A percentile compares a stretch with the other conserved stretches of the same genome.
Evolutionary conservation across 2,113 vertebrate genomes (phyloP).

Genomic region (Carollia perspicillata): DNA sequence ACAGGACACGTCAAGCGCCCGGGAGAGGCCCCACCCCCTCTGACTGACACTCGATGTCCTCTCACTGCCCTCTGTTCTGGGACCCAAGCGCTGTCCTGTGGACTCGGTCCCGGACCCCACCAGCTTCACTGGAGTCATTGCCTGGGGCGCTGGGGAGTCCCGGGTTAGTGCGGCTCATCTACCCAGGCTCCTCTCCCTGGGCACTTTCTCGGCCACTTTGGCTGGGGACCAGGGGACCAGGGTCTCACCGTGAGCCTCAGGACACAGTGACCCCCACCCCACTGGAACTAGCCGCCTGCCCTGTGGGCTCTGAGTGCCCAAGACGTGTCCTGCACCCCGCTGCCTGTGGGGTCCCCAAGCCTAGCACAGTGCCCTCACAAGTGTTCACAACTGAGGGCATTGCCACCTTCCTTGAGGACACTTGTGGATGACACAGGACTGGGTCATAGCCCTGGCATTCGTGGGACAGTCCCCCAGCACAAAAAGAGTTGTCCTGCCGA

Average conservation of each 20-base stretch:
- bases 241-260: not conserved
- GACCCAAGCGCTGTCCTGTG: rapidly evolving
- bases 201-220: not conserved
- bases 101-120: not conserved
- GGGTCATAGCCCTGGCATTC: not conserved
- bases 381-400: too few relatives aligned
- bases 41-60: too few relatives aligned
- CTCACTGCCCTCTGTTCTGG: not conserved
- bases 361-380: not conserved
- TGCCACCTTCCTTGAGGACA: not conserved
- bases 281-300: not conserved
- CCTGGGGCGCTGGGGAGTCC: too few relatives aligned
- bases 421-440: rapidly evolving
- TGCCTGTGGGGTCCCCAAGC: not conserved
- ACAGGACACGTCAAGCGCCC: rapidly evolving
- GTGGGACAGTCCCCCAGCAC: not conserved
- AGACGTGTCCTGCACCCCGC: not conserved
- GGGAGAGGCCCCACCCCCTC: rapidly evolving
- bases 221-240: rapidly evolving
- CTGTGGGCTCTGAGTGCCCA: not conserved
- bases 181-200: not conserved
- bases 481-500: not conserved
- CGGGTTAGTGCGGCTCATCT: rapidly evolving
- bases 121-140: too few relatives aligned
- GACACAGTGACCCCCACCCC: not conserved